A percentile compares a stretch with the other conserved stretches of the same genome.
Conservation (phyloP, 1,140 invertebrate species). For the Zaprionus davidi region DNA sequence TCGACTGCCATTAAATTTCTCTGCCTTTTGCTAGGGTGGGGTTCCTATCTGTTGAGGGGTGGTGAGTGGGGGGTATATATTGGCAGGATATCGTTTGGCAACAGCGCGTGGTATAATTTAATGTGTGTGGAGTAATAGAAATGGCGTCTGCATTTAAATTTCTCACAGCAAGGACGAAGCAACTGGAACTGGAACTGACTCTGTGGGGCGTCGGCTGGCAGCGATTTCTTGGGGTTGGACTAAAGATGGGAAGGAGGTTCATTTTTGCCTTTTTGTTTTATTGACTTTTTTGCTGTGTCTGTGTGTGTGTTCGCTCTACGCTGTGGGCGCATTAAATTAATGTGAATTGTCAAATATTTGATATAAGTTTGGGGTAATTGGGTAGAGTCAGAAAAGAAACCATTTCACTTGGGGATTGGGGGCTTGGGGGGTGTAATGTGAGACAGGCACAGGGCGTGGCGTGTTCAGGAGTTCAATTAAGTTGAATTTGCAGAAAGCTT, state of each 20-base stretch:
- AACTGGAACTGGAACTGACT: slow-evolving; percentile 32
- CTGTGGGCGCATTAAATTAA: slow-evolving; percentile 50
- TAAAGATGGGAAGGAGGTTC: too few relatives aligned
- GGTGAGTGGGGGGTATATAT: slow-evolving; percentile 25
- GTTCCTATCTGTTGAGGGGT: neutral
- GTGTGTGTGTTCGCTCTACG: neutral
- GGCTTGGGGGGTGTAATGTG: slow-evolving; percentile 11
- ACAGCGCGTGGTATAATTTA: slow-evolving; percentile 76
- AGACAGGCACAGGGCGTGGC: slow-evolving; percentile 35
- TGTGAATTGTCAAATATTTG: slow-evolving; percentile 53
- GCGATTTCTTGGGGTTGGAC: neutral
- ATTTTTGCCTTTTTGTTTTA: slow-evolving; percentile 23
- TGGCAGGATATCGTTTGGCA: slow-evolving; percentile 61
- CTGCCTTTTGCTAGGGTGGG: slow-evolving; percentile 5
- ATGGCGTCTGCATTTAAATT: slow-evolving; percentile 81
- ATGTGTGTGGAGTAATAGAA: slow-evolving; percentile 78
- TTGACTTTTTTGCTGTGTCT: slow-evolving; percentile 21
- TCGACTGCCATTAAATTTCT: slow-evolving; percentile 50
- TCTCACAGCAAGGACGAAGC: slow-evolving; percentile 57
- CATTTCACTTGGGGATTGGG: neutral
- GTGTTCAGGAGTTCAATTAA: neutral
- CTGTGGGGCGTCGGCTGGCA: slow-evolving; percentile 29
- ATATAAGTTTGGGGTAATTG: slow-evolving; percentile 9
- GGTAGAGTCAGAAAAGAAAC: neutral
- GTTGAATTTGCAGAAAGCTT: slow-evolving; percentile 20